Evolutionary conservation across 2,113 vertebrate species (phyloP).

Genomic region (Aspidoscelis tigris): DNA sequence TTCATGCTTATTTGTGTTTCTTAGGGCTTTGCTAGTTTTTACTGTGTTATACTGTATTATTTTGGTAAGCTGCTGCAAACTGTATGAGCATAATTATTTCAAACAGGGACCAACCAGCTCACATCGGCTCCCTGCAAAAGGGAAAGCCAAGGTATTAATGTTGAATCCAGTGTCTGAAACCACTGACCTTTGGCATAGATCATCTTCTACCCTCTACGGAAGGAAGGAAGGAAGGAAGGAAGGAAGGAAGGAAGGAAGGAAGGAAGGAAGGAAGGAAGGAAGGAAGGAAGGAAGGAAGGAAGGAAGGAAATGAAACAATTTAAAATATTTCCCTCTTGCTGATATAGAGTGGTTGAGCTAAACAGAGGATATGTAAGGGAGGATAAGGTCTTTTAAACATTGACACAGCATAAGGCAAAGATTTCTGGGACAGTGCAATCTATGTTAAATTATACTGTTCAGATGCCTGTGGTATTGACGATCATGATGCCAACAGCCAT

Average conservation of each 20-base stretch:
- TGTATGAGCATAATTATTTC: neutral
- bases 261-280: too few relatives aligned
- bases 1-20: neutral
- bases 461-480: neutral
- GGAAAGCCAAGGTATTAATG: neutral
- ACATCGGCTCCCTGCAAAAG: too few relatives aligned
- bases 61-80: neutral
- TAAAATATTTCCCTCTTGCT: neutral
- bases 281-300: too few relatives aligned
- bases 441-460: neutral
- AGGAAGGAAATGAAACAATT: too few relatives aligned
- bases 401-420: constrained; percentile 16
- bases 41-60: too few relatives aligned
- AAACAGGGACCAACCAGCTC: neutral
- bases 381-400: neutral
- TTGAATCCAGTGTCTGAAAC: neutral
- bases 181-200: neutral
- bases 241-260: too few relatives aligned
- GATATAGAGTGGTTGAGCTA: neutral
- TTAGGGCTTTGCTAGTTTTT: neutral
- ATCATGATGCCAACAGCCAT: neutral
- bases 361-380: neutral
- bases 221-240: too few relatives aligned
- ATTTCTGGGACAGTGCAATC: neutral
- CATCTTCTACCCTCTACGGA: neutral